Conservation (phyloP, 2,797 vertebrate species). For the Trachops cirrhosus region DNA sequence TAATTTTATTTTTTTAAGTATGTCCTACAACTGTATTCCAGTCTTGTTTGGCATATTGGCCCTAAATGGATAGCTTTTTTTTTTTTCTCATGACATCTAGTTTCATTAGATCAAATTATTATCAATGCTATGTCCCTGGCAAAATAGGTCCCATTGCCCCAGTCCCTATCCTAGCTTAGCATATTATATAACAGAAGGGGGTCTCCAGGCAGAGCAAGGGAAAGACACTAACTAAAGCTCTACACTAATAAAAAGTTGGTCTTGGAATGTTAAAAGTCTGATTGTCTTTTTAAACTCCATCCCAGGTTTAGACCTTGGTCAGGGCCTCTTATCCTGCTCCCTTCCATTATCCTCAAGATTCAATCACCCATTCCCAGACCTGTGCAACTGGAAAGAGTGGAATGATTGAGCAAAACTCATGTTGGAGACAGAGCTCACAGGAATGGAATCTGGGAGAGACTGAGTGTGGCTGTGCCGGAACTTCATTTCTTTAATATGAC, state of each 20-base stretch:
- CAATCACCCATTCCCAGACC: neutral
- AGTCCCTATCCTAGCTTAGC: neutral
- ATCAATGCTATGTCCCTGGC: neutral
- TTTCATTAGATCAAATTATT: conserved; percentile 13
- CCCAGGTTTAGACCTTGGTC: neutral
- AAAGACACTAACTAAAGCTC: neutral
- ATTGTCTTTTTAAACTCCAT: neutral
- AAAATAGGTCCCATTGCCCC: neutral
- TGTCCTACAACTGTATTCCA: neutral
- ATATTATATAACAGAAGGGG: neutral
- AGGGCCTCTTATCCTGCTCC: neutral
- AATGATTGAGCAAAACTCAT: neutral
- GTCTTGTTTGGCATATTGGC: neutral
- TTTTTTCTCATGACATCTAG: neutral
- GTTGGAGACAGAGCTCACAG: neutral
- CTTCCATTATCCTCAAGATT: neutral
- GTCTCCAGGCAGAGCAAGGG: neutral
- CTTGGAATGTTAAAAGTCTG: neutral
- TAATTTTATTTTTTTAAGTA: neutral
- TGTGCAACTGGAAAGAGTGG: neutral
- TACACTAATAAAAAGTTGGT: neutral
- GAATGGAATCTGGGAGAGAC: neutral
- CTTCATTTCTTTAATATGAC: neutral
- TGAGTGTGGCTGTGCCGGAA: neutral
- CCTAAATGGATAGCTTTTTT: neutral